Evolutionary conservation across 2,113 vertebrate species (phyloP), one percentile per base, ranked within the genome.

Genomic region (Camelus dromedarius): DNA sequence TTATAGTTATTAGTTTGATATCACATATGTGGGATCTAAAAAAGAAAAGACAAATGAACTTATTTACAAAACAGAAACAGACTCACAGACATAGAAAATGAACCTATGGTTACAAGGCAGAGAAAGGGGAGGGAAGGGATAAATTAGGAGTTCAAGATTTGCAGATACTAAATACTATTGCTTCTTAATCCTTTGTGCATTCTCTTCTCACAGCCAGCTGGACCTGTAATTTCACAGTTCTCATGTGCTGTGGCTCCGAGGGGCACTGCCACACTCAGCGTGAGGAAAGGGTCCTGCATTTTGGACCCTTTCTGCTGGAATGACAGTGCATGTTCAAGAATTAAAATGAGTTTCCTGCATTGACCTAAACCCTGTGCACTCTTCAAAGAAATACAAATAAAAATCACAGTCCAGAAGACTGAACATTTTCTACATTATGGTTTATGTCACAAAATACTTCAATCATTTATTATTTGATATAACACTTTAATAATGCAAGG

Each of bases 361-460:
- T 96, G 79, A 22, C 79, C 86, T 96, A 97, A 97, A 92, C 5
- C 46, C 30, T 56, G 12, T 91, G 8, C 20, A 77, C 13, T 91
- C 6, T 92, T 96, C 80, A 96, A 96, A 70, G n/a, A 95, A 96
- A 98, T 92, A 93, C 75, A 95, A 94, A 97, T 93, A 96, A 91
- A 62, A 93, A 94, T 88, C 92, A 79, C 20, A 84, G 2, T 48
- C 66, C 83, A 77, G 72, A 97, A 70, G 24, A 77, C n/a, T 73
- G 94, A 54, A 96, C 82, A 93, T 82, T 94, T 97, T 98, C 93
- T 97, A 80, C 62, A 80, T 84, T 98, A 94, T 91, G 30, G 82
- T 95, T 98, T 94, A 89, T 96, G 92, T 98, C 97, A 97, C 94
- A 98, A 95, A 93, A 97, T 93, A 48, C 66, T 97, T 97, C 84